Evolutionary conservation across 1,140 invertebrate species (phyloP), one percentile per base, ranked within the genome.

Genomic region (Penaeus japonicus): DNA sequence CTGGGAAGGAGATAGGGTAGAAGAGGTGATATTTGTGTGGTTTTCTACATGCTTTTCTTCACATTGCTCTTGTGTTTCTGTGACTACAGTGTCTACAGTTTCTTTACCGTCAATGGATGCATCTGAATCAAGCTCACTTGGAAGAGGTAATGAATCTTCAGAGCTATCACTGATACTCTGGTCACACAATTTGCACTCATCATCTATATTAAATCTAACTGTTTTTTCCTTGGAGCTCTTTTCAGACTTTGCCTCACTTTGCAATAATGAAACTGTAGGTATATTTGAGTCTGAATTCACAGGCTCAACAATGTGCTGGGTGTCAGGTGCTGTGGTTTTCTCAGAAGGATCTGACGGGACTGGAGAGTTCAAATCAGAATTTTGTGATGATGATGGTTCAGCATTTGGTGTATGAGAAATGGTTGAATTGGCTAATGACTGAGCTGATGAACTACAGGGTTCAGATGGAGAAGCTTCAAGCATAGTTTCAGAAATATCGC

Each of bases 1-100:
- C 85, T 86, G 85, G 35, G 85, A 80, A 86, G 85, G 78, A 86
- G 35, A 86, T 79, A 86, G 54, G 77, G 77, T 18, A 80, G 32
- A 80, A 55, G 85, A 27, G 70, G 73, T 85, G 20, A 78, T 77
- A 79, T 30, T 57, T 86, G 77, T 39, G 62, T 30, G 10, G 47
- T 59, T 86, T 57, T 80, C 47, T 39, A 24, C 30, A 79, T 39
- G 24, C 22, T 62, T 20, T 30, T 79, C 32, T 39, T 57, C 57
- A 65, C 35, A 35, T 30, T 27, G 30, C 15, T 35, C 65, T 59
- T 30, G 35, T 30, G 70, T 73, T n/a, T 73, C 35, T 73, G 70
- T 30, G 70, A 73, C 27, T 47, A 47, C 77, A n/a, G 47, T 35
- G 35, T 35, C 39, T 65, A 18, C 27, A 39, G 27, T 35, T 17